Percentiles rank a stretch among this genome's conserved stretches.
phyloP scores from a whole-genome alignment of 1,140 invertebrate genomes.

The Drosophila micromelanica region DNA sequence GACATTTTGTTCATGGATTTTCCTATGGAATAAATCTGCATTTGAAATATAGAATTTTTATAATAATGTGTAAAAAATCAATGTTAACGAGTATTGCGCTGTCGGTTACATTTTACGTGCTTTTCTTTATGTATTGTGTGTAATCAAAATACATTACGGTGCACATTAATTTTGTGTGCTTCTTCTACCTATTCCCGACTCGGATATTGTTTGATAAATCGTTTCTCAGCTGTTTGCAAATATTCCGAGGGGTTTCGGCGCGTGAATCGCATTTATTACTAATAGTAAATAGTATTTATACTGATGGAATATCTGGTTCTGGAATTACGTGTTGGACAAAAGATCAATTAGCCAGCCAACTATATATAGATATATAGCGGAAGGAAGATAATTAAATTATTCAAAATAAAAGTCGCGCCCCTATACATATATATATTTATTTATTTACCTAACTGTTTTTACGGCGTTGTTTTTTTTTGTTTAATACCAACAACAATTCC shows the following conservation, averaged over 20 bases:
- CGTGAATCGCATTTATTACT: conserved; percentile 46
- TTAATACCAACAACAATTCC: conserved; percentile 1
- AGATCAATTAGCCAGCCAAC: conserved; percentile 1
- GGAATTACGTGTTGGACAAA: not conserved
- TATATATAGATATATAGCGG: not conserved
- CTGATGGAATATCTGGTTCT: not conserved
- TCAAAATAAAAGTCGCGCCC: conserved; percentile 9
- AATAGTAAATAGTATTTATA: conserved; percentile 10
- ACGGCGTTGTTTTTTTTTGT: not conserved
- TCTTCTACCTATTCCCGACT: conserved; percentile 6
- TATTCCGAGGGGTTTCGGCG: conserved; percentile 25
- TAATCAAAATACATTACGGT: conserved; percentile 21
- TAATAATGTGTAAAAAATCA: too few relatives aligned
- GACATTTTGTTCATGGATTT: too few relatives aligned
- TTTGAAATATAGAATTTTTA: too few relatives aligned
- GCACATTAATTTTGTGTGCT: conserved; percentile 17
- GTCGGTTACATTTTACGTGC: not conserved
- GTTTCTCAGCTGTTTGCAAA: conserved; percentile 31
- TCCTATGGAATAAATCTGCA: too few relatives aligned
- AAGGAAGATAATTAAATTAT: not conserved
- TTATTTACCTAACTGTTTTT: not conserved
- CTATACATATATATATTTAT: not conserved
- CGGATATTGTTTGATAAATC: conserved; percentile 51
- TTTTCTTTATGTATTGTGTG: not conserved
- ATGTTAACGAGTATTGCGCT: too few relatives aligned